phyloP scores from a whole-genome alignment of 2,113 vertebrate genomes.

The Amphiprion ocellaris region DNA sequence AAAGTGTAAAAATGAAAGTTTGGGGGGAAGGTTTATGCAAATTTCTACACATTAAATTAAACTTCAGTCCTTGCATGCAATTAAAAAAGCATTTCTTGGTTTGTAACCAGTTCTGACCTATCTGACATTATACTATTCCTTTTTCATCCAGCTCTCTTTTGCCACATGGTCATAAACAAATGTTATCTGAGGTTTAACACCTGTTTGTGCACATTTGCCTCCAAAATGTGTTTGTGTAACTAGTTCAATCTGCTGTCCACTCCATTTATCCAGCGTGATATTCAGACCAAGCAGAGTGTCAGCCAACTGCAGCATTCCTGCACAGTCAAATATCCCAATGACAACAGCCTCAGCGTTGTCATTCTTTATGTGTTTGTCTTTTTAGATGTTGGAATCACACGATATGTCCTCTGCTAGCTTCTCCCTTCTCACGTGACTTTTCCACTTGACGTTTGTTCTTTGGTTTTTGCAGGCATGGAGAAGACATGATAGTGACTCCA shows the following conservation, averaged over 20 bases:
- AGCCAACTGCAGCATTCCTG: conserved; percentile 2
- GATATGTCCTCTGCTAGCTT: not conserved
- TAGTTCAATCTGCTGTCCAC: conserved; percentile 24
- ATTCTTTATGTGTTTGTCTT: conserved; percentile 29
- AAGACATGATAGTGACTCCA: conserved; percentile 97
- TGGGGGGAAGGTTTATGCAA: no score
- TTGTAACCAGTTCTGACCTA: no score
- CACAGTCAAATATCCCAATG: not conserved
- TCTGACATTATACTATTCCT: no score
- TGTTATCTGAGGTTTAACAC: no score
- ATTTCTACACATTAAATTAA: no score
- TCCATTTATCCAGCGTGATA: conserved; percentile 10
- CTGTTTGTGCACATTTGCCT: conserved; percentile 13
- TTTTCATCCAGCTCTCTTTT: no score
- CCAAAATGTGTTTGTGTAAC: conserved; percentile 45
- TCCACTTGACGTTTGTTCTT: conserved; percentile 33
- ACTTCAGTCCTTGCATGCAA: no score
- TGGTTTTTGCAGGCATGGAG: conserved; percentile 88
- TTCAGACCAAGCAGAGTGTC: not conserved
- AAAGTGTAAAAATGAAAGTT: no score
- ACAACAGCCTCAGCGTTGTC: conserved; percentile 33
- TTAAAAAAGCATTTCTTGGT: no score
- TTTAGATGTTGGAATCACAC: not conserved
- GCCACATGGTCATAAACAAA: no score
- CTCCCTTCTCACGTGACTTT: not conserved